A percentile compares a stretch with the other conserved stretches of the same genome.
These are phyloP conservation scores for Bombus waltoni DNA, from an alignment of 1,140 invertebrate genomes.

Conservation along the genomic window DNA sequence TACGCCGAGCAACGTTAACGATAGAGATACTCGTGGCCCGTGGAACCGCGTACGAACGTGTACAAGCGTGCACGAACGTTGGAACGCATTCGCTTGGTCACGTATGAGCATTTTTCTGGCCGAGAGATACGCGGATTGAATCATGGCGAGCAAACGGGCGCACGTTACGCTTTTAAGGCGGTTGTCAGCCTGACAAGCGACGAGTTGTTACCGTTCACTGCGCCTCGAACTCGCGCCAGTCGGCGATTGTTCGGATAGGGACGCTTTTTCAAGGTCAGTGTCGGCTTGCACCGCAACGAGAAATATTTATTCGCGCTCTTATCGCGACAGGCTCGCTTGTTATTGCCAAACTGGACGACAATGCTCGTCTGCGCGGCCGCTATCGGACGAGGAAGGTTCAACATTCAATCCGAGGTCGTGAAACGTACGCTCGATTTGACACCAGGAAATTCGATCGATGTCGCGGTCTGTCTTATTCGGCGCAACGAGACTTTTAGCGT, in stretches of 20 bases:
- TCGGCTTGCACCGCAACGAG: background rate
- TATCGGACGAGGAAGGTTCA: slow-evolving; percentile 75
- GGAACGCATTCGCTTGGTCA: background rate
- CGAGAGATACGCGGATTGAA: slow-evolving; percentile 1
- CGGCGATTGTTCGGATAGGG: slow-evolving; percentile 39
- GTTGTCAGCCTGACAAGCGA: slow-evolving; percentile 25
- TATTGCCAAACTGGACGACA: slow-evolving; percentile 45
- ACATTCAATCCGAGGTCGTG: slow-evolving; percentile 74
- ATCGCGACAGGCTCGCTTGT: slow-evolving; percentile 38
- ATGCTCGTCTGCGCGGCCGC: slow-evolving; percentile 22
- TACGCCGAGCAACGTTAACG: background rate
- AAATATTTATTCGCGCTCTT: slow-evolving; percentile 66
- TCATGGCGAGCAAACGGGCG: background rate
- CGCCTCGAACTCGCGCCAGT: slow-evolving; percentile 12
- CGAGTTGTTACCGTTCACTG: slow-evolving; percentile 53
- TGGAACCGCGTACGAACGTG: background rate
- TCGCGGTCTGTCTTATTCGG: too few species aligned
- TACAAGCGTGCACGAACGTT: background rate
- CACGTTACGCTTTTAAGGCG: slow-evolving; percentile 42
- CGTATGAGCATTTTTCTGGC: background rate
- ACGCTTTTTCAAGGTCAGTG: slow-evolving; percentile 33
- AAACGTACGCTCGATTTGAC: background rate
- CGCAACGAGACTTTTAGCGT: background rate
- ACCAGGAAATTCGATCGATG: slow-evolving; percentile 26
- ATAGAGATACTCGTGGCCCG: background rate